Evolutionary conservation across 2,888 invertebrate genomes (phyloP).

Genomic region (Macroteleia sp.): DNA sequence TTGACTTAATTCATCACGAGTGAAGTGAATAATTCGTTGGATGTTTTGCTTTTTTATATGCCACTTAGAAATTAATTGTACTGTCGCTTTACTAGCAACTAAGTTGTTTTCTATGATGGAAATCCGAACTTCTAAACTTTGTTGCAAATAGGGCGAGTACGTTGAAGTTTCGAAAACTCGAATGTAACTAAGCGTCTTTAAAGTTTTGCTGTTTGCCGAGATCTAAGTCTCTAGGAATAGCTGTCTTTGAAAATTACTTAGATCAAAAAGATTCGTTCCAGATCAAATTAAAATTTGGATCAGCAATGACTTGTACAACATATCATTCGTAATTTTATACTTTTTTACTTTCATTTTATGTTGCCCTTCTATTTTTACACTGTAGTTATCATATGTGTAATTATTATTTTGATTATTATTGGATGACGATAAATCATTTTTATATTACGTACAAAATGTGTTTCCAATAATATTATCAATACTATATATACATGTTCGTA

Average conservation of each 20-base stretch:
- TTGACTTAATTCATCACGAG: too few relatives aligned
- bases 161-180: conserved; percentile 52
- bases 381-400: too few relatives aligned
- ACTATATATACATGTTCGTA: too few relatives aligned
- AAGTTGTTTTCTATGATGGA: conserved; percentile 53
- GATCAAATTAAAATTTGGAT: conserved; percentile 36
- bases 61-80: conserved; percentile 47
- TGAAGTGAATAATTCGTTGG: too few relatives aligned
- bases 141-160: conserved; percentile 49
- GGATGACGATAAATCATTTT: too few relatives aligned
- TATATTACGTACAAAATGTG: too few relatives aligned
- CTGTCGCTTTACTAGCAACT: conserved; percentile 37
- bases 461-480: too few relatives aligned
- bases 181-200: conserved; percentile 54
- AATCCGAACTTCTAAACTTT: conserved; percentile 55
- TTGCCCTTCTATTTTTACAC: too few relatives aligned
- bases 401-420: too few relatives aligned
- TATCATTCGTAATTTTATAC: too few relatives aligned
- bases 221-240: conserved; percentile 41
- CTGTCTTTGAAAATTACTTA: conserved; percentile 49
- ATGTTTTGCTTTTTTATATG: conserved; percentile 13
- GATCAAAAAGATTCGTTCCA: conserved; percentile 29
- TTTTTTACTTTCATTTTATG: too few relatives aligned
- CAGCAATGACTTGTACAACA: too few relatives aligned
- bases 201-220: conserved; percentile 51